Conservation (phyloP, 1,140 invertebrate genomes). For the Lepeophtheirus salmonis region DNA sequence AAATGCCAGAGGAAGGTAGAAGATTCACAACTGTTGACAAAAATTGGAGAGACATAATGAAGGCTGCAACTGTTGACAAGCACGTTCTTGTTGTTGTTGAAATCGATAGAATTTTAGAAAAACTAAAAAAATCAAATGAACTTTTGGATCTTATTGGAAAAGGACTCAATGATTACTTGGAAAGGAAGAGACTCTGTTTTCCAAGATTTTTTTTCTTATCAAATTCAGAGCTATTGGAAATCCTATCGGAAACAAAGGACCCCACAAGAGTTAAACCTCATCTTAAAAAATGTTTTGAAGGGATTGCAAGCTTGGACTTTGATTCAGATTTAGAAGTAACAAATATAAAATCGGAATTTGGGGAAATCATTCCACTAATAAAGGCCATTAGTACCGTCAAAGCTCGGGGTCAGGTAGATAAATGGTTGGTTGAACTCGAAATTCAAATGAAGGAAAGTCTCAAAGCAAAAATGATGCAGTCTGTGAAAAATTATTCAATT, state of each 20-base stretch:
- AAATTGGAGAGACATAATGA: slow-evolving; percentile 89
- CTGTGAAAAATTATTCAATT: slow-evolving; percentile 10
- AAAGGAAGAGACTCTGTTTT: slow-evolving; percentile 85
- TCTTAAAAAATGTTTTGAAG: slow-evolving; percentile 89
- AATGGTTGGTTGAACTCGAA: slow-evolving; percentile 84
- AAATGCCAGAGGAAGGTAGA: slow-evolving; percentile 79
- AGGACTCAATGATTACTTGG: slow-evolving; percentile 80
- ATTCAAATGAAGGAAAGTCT: slow-evolving; percentile 72
- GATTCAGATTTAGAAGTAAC: slow-evolving; percentile 65
- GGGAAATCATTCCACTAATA: slow-evolving; percentile 55
- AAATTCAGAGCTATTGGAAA: slow-evolving; percentile 87
- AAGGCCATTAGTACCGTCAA: slow-evolving; percentile 62
- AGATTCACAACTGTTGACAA: slow-evolving; percentile 69
- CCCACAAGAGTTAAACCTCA: slow-evolving; percentile 84
- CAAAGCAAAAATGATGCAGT: slow-evolving; percentile 33
- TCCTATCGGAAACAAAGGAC: slow-evolving; percentile 89
- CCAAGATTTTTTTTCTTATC: slow-evolving; percentile 93
- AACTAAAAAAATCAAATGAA: slow-evolving; percentile 67
- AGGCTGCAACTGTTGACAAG: slow-evolving; percentile 50
- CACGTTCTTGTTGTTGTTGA: slow-evolving; percentile 62
- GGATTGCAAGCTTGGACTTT: slow-evolving; percentile 66
- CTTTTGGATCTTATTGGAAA: slow-evolving; percentile 71
- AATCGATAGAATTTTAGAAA: slow-evolving; percentile 82
- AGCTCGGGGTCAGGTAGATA: slow-evolving; percentile 87
- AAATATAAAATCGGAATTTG: slow-evolving; percentile 71